Percentiles rank a stretch among this genome's conserved stretches.
Conservation (phyloP, 2,113 vertebrate genomes). For the Notarius lentiginosus region DNA sequence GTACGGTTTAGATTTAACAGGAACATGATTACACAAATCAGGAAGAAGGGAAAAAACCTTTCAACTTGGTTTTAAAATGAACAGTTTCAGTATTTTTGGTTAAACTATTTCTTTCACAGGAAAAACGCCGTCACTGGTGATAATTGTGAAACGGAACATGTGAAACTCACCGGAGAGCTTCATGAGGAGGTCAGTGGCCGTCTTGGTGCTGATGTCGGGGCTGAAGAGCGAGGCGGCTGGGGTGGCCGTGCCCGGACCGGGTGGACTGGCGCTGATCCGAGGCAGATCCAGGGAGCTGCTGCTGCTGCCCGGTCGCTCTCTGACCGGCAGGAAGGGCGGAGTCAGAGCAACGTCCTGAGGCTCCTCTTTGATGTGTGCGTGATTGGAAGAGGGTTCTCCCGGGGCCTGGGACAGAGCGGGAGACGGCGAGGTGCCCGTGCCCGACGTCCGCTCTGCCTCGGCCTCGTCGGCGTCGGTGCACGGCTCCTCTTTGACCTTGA, state of each 20-base stretch:
- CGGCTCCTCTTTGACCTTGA: conserved; percentile 97
- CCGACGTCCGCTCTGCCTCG: conserved; percentile 73
- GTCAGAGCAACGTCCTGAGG: conserved; percentile 83
- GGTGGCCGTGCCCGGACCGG: conserved; percentile 63
- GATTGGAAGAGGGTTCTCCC: conserved; percentile 78
- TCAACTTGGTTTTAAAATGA: no score
- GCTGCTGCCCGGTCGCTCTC: conserved; percentile 82
- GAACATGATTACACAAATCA: no score
- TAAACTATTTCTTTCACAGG: no score
- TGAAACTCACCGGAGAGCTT: conserved; percentile 88
- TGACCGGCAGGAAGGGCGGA: conserved; percentile 81
- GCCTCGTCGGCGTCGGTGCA: conserved; percentile 89
- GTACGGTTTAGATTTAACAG: no score
- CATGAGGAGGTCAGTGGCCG: conserved; percentile 97
- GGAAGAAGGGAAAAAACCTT: no score
- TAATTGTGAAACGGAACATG: neutral
- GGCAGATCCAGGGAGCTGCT: conserved; percentile 86
- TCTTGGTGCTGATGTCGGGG: conserved; percentile 96
- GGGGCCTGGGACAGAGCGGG: conserved; percentile 70
- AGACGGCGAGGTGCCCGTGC: conserved; percentile 67
- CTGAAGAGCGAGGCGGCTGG: conserved; percentile 89
- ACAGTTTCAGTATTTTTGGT: no score
- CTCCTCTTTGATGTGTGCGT: conserved; percentile 90
- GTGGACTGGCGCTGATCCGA: conserved; percentile 68
- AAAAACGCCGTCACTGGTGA: neutral